Evolutionary conservation across 1,140 invertebrate species (phyloP).

Genomic region (Paraescarpia echinospica): DNA sequence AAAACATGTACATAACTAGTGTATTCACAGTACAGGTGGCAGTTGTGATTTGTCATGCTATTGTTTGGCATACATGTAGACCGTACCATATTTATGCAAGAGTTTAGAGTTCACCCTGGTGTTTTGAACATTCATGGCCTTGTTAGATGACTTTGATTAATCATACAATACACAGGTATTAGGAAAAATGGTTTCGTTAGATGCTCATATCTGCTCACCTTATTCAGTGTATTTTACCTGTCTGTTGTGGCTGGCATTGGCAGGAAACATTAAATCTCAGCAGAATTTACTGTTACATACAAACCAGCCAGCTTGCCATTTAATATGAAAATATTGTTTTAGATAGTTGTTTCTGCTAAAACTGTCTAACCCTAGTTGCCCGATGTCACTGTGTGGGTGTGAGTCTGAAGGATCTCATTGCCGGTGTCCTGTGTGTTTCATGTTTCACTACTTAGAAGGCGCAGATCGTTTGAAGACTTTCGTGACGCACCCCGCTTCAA

Average conservation of each 20-base stretch:
- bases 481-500: background rate
- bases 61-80: too few relatives aligned
- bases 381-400: background rate
- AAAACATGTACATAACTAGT: background rate
- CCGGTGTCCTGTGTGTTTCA: background rate
- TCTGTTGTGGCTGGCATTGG: background rate
- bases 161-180: too few relatives aligned
- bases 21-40: background rate
- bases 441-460: conserved; percentile 1
- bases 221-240: background rate
- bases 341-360: background rate
- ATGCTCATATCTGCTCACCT: background rate
- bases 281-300: background rate
- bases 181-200: background rate
- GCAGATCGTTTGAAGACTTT: background rate
- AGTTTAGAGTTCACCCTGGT: too few relatives aligned
- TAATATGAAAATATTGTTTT: background rate
- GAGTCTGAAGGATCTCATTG: background rate
- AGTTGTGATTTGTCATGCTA: background rate
- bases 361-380: background rate
- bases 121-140: too few relatives aligned
- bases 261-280: background rate
- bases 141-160: too few relatives aligned
- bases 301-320: background rate
- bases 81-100: too few relatives aligned